These are phyloP conservation scores for Ailurus styani DNA, from an alignment of 2,113 vertebrate genomes.

Conservation along the genomic window DNA sequence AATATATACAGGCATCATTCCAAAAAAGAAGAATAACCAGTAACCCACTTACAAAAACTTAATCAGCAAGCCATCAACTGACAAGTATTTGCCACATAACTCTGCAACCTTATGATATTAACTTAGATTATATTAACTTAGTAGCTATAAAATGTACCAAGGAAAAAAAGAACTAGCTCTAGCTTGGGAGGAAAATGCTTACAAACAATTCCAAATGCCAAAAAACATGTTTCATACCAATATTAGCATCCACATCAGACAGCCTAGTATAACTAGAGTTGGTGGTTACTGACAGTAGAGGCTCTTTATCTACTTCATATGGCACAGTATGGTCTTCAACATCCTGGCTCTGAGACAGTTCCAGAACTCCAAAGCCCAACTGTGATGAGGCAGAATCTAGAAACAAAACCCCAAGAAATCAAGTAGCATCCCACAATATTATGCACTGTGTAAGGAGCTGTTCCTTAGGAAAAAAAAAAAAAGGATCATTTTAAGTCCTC, in stretches of 20 bases:
- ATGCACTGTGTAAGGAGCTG: not conserved
- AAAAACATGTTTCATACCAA: conserved; percentile 67
- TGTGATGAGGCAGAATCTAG: conserved; percentile 86
- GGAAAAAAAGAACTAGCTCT: conserved; percentile 27
- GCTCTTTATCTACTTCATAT: conserved; percentile 28
- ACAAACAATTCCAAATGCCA: not conserved
- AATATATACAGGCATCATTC: not conserved
- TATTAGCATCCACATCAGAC: not conserved
- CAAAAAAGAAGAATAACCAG: not conserved
- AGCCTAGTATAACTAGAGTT: not conserved
- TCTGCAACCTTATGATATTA: not conserved
- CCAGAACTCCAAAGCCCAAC: conserved; percentile 85
- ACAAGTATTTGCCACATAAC: not conserved
- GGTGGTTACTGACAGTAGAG: conserved; percentile 40
- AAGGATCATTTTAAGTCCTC: not conserved
- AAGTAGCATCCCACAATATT: not conserved
- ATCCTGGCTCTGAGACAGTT: conserved; percentile 93
- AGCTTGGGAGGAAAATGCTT: not conserved
- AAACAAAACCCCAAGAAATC: conserved; percentile 48
- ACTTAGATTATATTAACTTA: not conserved
- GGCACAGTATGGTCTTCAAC: conserved; percentile 71
- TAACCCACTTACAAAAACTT: not conserved
- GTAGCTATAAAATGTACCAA: not conserved
- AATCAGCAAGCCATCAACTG: not conserved
- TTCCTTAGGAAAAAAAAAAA: not conserved